Base-by-base conservation (phyloP, 2,888 invertebrate genomes). In the Autographa pulchrina region DNA sequence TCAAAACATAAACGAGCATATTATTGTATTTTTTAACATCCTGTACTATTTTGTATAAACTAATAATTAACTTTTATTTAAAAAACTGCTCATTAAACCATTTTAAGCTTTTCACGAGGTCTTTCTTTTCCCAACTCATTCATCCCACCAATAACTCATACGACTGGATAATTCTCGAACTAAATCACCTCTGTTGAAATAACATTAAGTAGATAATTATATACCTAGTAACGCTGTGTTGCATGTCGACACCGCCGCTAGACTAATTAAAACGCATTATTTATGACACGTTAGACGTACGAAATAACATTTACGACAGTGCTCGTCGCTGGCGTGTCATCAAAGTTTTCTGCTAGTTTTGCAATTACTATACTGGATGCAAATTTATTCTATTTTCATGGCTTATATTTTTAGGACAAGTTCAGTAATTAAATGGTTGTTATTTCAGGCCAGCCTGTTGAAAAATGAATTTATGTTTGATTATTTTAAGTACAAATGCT, bases 241-340 rank as follows among this genome's bases (percentile, higher is more conserved):
- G 20, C 11, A 59, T 70, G 75, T 79, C 67, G 77, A 68, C 65
- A 77, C 52, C n/a, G 18, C 41, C 16, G 41, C 6, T 20, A 41
- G 9, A 67, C 67, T 78, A 80, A 78, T 80, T 78, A 78, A 77
- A 76, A 77, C 72, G 65, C 69, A 72, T 78, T 80, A 78, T 78
- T 77, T 80, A 80, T 77, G 72, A 68, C 62, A 18, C 35, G 69
- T 59, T 54, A 32, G 5, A 11, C 66, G 52, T 58, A 69, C 65
- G 65, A 63, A 72, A 69, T 54, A 32, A 62, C 59, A 48, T 38
- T 38, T 61, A 64, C 63, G 18, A 69, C 68, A 71, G 61, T 4
- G 35, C 54, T 6, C 41, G 20, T 31, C 35, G 41, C 35, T 41
- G 5, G 41, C 7, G 62, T 20, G 48, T n/a, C 66, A 68, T 71